phyloP scores from a whole-genome alignment of 2,113 vertebrate species.

The Gnathonemus echidnorhynchus region DNA sequence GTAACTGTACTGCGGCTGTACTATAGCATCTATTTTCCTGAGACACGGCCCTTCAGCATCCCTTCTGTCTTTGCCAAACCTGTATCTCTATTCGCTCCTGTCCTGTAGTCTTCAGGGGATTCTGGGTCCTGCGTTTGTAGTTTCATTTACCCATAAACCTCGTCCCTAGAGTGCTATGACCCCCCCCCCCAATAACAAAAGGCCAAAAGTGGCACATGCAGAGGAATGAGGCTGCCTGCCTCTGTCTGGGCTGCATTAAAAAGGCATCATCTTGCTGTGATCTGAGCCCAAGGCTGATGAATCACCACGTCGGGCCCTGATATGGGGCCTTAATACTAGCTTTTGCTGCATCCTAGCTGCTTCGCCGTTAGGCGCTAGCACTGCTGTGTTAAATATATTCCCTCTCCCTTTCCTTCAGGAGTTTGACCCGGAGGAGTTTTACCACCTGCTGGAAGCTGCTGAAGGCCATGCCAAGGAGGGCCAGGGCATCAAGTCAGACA shows the following conservation, averaged over 20 bases:
- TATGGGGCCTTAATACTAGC: not conserved
- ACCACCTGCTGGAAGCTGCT: conserved; percentile 92
- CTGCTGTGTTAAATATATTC: not conserved
- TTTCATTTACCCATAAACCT: not conserved
- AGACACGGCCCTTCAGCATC: not conserved
- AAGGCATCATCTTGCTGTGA: not conserved
- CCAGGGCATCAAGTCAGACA: conserved; percentile 92
- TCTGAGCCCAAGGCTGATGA: not conserved
- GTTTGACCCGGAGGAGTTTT: conserved; percentile 97
- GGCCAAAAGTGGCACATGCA: conserved; percentile 9
- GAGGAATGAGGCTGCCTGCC: conserved; percentile 1
- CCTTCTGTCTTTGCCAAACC: not conserved
- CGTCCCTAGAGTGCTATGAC: not conserved
- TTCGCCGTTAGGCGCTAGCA: not conserved
- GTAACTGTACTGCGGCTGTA: not conserved
- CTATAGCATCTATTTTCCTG: not conserved
- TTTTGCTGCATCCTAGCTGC: not conserved
- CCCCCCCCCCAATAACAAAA: conserved; percentile 7
- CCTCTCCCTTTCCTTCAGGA: conserved; percentile 60
- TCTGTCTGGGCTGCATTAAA: conserved; percentile 11
- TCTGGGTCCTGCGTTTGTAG: not conserved
- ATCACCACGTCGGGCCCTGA: not conserved
- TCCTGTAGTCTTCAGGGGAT: not conserved
- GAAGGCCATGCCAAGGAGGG: conserved; percentile 97
- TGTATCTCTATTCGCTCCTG: not conserved